Conservation (phyloP, 2,113 vertebrate species). For the Leiothrix lutea region DNA sequence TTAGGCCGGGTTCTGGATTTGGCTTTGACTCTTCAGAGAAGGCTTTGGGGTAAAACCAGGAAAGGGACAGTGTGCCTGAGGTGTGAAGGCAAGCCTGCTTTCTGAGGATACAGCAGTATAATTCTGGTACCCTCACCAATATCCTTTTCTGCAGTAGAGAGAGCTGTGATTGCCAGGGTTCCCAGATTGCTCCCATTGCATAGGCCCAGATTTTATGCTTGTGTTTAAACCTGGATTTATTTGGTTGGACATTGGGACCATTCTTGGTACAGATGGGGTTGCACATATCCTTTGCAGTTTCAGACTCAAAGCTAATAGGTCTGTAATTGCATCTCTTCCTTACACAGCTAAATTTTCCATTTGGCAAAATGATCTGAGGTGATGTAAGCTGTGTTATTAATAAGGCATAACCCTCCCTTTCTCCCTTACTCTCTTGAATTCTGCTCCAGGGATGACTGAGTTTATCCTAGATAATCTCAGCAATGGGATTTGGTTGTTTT, state of each 20-base stretch:
- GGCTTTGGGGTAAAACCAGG: neutral
- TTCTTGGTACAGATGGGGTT: neutral
- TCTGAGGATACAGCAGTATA: neutral
- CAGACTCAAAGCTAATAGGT: neutral
- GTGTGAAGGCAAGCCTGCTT: neutral
- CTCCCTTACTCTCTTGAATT: neutral
- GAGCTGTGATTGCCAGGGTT: neutral
- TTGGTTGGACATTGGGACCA: neutral
- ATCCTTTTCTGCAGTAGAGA: neutral
- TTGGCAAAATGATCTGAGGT: neutral
- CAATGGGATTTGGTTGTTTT: neutral
- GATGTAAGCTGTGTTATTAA: neutral
- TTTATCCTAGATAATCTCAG: constrained; percentile 17
- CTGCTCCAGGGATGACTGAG: neutral
- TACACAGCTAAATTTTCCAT: neutral
- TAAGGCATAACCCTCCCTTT: neutral
- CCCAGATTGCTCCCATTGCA: neutral
- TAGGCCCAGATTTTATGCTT: neutral
- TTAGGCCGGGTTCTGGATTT: neutral
- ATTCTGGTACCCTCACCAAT: neutral
- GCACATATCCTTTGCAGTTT: neutral
- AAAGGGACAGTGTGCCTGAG: neutral
- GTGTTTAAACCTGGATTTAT: neutral
- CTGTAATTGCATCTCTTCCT: neutral
- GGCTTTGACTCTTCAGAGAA: neutral